Evolutionary conservation across 2,797 vertebrate genomes (phyloP), one percentile per base, ranked within the genome.

Genomic region (Coregonus suidteri): DNA sequence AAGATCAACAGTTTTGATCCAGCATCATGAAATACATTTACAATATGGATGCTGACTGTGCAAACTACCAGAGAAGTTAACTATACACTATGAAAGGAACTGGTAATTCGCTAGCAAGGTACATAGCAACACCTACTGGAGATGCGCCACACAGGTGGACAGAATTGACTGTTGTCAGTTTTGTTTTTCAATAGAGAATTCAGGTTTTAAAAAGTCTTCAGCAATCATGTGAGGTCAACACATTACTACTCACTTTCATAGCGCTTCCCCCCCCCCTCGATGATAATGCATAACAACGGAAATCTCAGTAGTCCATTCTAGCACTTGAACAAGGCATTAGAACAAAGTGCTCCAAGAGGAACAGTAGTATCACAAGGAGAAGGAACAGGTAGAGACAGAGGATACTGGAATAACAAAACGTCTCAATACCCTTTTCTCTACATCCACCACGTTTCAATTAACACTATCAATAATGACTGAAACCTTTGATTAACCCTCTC

Each of bases 261-360:
- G 30, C 62, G 56, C 75, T 77, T 77, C 62, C 15, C 31, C 74
- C 52, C 67, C 0, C 53, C 77, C 11, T 71, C 74, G 34, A 67
- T 47, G 25, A 75, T 6, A 74, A 62, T 82, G 80, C 62, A 62
- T 51, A 81, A 74, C 81, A 41, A 56, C 25, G 30, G 59, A 71
- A 79, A 83, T 85, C 37, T 84, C 18, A 78, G 31, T 16, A 75
- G 75, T 78, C 77, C 1, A 71, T 73, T 76, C 59, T 74, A 51
- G 34, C 1, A 74, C 53, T 81, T 34, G 77, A 85, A 37, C 35
- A 76, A 76, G 68, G 52, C 53, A 82, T 79, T 1, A 75, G 31
- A 79, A 79, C 16, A 88, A 90, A 90, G 91, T 92, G 90, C 90
- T 89, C 84, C 83, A 80, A 13, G 84, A 88, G 47, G 81, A 83